Base-by-base conservation (phyloP, 1,140 invertebrate species). In the Dryas iulia region DNA sequence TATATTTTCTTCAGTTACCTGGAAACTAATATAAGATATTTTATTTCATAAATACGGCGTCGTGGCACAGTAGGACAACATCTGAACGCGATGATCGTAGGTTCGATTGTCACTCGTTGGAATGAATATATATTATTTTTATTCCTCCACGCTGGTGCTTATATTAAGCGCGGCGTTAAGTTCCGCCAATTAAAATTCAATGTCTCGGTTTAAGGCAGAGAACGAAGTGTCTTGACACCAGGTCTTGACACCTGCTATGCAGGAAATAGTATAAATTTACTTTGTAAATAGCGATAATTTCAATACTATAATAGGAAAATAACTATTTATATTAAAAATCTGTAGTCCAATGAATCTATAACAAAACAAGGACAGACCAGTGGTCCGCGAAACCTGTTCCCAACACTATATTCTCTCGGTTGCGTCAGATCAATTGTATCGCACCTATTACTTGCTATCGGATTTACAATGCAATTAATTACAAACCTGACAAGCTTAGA, bases 361-460 rank as follows among this genome's bases (percentile, higher is more conserved):
- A 18, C 35, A 47, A 6, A 21, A 47, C 14, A 47, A 47, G 39
- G 18, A 35, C 33, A 47, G n/a, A 21, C 39, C 39, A 35, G 11
- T 47, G 39, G 39, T 47, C 39, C 18, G 39, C 39, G 14, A 18
- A 47, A 47, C 39, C 18, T 10, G 39, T 47, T 47, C 18, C 39
- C 10, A 10, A 10, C 18, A 47, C 14, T 47, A 47, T 47, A 47
- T 47, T 31, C 30, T 31, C 30, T 21, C n/a, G n/a, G 18, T 18
- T 47, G 39, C 39, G 14, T 47, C 10, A 47, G 14, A 47, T 47
- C 39, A 47, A 47, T 47, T 47, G 39, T 47, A 47, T 47, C 39
- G 39, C 39, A 47, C 39, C 39, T 47, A 47, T 47, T 47, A 47
- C 39, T 47, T 47, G 21, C 8, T 47, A 47, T 47, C 39, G 39